Evolutionary conservation across 2,113 vertebrate genomes (phyloP), one percentile per base, ranked within the genome.

Genomic region (Scomber scombrus): DNA sequence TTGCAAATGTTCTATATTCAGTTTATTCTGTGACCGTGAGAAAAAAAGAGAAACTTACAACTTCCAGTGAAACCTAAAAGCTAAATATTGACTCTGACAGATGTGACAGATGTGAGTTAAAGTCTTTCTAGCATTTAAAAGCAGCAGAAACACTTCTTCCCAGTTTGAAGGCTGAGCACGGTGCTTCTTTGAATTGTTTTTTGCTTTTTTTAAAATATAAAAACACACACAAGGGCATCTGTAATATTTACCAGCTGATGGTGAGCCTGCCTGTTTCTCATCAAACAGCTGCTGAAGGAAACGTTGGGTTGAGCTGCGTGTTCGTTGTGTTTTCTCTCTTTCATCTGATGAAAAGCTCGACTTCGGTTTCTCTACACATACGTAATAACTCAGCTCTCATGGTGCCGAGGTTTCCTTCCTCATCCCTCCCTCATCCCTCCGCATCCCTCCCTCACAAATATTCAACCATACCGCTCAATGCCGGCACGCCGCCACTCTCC

Each of bases 331-430:
- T 51, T 68, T 29, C 0, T 16, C 56, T 56, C 78, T 87, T 87
- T 74, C 87, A 87, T 70, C 79, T 68, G 71, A 77, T 82, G 68
- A n/a, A 85, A 87, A 89, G 79, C 71, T 50, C 4, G 52, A 0
- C 21, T 85, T 3, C 71, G 52, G 80, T 81, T 86, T n/a, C n/a
- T 84, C 66, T 52, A 61, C 62, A 84, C 62, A 70, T 68, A 54
- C 1, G 46, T 80, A 75, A 71, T 64, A 55, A 68, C 23, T n/a
- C n/a, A n/a, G 71, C 78, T 81, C 66, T 52, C 54, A 66, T 57
- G 52, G 49, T 54, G 82, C 45, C 52, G 18, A 43, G 56, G 46
- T 71, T 71, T n/a, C n/a, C n/a, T n/a, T n/a, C n/a, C n/a, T n/a
- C n/a, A n/a, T n/a, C n/a, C n/a, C n/a, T n/a, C n/a, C n/a, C n/a